Evolutionary conservation across 2,113 vertebrate genomes (phyloP).

Genomic region (Tetrao urogallus): DNA sequence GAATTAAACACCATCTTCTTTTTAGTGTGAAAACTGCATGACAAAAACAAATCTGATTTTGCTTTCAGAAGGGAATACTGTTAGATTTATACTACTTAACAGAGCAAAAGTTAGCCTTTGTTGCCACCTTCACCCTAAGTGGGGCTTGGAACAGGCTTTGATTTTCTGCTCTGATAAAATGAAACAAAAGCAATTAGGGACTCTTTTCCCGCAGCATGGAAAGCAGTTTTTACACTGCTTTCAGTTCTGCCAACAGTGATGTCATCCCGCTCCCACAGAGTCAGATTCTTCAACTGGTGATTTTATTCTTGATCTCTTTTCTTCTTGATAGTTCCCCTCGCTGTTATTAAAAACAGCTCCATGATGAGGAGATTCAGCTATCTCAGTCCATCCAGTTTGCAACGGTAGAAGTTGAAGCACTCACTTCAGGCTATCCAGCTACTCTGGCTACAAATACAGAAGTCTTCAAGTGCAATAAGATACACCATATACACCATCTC

Average conservation of each 20-base stretch:
- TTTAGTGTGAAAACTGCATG: neutral
- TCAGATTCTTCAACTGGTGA: neutral
- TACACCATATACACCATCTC: neutral
- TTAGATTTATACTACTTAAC: neutral
- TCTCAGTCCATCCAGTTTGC: neutral
- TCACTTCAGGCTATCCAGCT: neutral
- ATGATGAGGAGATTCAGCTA: neutral
- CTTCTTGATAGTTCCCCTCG: neutral
- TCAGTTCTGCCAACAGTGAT: neutral
- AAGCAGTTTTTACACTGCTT: neutral
- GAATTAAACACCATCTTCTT: neutral
- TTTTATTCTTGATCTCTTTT: constrained; percentile 15
- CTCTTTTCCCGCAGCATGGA: neutral
- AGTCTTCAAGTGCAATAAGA: neutral
- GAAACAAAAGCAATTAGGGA: neutral
- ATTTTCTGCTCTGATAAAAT: neutral
- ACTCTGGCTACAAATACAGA: neutral
- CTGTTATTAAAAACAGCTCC: neutral
- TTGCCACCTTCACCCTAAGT: neutral
- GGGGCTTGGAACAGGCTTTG: neutral
- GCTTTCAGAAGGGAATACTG: neutral
- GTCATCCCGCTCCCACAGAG: neutral
- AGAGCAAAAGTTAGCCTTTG: neutral
- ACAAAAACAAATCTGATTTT: neutral
- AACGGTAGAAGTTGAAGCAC: neutral